phyloP scores from a whole-genome alignment of 2,888 invertebrate species.

The Thymelicus acteon region DNA sequence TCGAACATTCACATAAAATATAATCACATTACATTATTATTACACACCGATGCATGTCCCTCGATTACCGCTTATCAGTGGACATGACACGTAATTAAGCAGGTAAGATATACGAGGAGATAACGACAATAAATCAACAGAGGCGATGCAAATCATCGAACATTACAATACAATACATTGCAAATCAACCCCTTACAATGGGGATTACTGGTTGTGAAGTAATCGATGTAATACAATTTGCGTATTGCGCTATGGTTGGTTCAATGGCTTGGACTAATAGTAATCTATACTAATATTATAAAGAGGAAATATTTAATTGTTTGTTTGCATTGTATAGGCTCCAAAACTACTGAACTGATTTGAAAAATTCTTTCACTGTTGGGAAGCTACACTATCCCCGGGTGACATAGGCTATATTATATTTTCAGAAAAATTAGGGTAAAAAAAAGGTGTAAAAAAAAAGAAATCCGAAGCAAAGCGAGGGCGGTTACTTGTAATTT shows the following conservation, averaged over 20 bases:
- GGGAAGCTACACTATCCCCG: too few species aligned
- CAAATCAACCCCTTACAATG: constrained; percentile 4
- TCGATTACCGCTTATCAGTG: constrained; percentile 31
- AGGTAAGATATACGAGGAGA: constrained; percentile 36
- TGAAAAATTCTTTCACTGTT: too few species aligned
- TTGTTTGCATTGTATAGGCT: too few species aligned
- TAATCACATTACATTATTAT: constrained; percentile 1
- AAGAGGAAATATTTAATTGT: too few species aligned
- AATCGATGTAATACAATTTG: not conserved
- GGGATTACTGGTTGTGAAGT: not conserved
- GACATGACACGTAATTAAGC: constrained; percentile 36
- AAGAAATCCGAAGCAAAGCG: too few species aligned
- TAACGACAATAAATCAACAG: constrained; percentile 36
- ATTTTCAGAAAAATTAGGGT: too few species aligned
- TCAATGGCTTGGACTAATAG: too few species aligned
- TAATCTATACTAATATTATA: too few species aligned
- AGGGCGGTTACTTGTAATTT: too few species aligned
- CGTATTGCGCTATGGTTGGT: not conserved
- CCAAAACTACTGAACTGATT: too few species aligned
- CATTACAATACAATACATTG: constrained; percentile 35
- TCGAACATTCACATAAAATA: not conserved
- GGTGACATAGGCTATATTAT: too few species aligned
- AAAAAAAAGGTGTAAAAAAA: too few species aligned
- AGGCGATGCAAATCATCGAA: constrained; percentile 39
- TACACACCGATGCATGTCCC: constrained; percentile 7